A percentile compares a stretch with the other conserved stretches of the same genome.
phyloP scores from a whole-genome alignment of 2,797 vertebrate genomes.

The Anolis apletophallus region DNA sequence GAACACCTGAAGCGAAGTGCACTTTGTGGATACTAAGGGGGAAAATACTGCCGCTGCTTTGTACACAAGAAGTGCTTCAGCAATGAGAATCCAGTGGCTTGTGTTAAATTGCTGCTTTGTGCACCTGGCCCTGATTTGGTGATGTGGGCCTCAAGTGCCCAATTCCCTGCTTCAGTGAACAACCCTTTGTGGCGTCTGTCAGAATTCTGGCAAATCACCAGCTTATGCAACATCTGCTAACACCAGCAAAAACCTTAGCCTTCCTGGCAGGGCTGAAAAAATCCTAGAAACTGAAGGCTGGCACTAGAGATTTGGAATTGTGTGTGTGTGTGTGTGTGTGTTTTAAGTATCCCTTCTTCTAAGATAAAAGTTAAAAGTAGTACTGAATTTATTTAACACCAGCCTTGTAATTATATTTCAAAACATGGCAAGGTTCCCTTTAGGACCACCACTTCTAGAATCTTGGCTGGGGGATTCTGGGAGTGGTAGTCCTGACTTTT shows the following conservation, averaged over 20 bases:
- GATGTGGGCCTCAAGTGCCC: not conserved
- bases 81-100: not conserved
- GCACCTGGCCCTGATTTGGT: not conserved
- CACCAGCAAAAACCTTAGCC: not conserved
- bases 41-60: not conserved
- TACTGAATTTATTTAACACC: not conserved
- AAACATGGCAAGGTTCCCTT: not conserved
- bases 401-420: not conserved
- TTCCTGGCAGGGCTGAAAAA: not conserved
- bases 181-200: not conserved
- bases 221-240: not conserved
- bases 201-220: not conserved
- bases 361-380: not conserved
- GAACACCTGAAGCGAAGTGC: not conserved
- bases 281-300: not conserved
- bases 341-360: not conserved
- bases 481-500: not conserved
- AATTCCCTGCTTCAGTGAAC: not conserved
- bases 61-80: not conserved
- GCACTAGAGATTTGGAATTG: not conserved
- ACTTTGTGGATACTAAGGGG: not conserved
- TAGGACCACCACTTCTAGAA: not conserved
- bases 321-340: not conserved
- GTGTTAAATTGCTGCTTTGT: not conserved
- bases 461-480: not conserved